Evolutionary conservation across 2,113 vertebrate genomes (phyloP), one percentile per base, ranked within the genome.

Genomic region (Nettapus auritus): DNA sequence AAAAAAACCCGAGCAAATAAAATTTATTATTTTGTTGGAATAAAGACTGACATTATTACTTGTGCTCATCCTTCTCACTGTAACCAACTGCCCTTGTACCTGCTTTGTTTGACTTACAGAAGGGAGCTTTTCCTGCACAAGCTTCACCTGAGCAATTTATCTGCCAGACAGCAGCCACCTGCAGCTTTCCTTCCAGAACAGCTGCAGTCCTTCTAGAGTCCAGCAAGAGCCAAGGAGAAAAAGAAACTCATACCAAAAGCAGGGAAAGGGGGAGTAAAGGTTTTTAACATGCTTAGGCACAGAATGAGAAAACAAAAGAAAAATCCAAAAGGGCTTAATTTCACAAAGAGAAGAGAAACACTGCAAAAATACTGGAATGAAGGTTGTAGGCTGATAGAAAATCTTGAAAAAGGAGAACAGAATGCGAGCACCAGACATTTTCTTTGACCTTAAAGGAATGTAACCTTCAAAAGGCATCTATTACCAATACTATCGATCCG

Each of bases 401-500:
- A 81, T 26, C 26, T 6, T 85, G 34, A 14, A 29, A 74, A 75
- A 68, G 33, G 59, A 73, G 34, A 60, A 55, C 25, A 57, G 48
- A 28, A 26, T 8, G 6, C 4, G n/a, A 26, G 9, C 34, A 33
- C 33, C 22, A 31, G 34, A 33, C 15, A 8, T 29, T 5, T 22
- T 13, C 19, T 48, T 25, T 14, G 18, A 46, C 40, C 48, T 55
- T 11, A 26, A 56, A 67, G 50, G 68, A 52, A 2, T 11, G 11
- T 2, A n/a, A 15, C 42, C 33, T 29, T 40, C 68, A 57, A 50
- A 48, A 74, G 31, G 34, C 31, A 64, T 23, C 56, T 19, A 13
- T 4, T 46, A 13, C 36, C 81, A 20, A 7, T 2, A 17, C 52
- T 2, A 12, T 1, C 28, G 36, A 31, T 5, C 44, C 5, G 5